Evolutionary conservation across 2,797 vertebrate genomes (phyloP), one percentile per base, ranked within the genome.

Genomic region (Xerus rutilus): DNA sequence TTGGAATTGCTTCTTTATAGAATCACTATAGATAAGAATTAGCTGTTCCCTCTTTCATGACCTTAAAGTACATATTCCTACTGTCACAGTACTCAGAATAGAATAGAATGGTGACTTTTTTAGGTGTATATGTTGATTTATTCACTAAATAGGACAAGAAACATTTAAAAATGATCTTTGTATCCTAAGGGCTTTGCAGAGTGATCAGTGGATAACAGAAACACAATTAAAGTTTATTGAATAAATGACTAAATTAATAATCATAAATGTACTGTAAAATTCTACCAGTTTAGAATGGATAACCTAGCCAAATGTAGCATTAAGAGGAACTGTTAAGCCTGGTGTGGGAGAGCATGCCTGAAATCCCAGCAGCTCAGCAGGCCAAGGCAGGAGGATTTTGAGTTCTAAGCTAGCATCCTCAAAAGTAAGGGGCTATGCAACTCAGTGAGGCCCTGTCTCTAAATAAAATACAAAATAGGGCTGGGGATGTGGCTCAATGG

Each of bases 191-290:
- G 6, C 23, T 32, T 91, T 89, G 4, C 6, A 73, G 20, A 86
- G 17, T 92, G 15, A 4, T 74, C 49, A 76, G 1, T 78, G 67
- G n/a, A 82, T 62, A 88, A 25, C 39, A 89, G 35, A 11, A 43
- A 15, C 57, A 73, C 64, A 87, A 73, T 91, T 86, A 87, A 52
- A 87, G 57, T 87, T 84, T 88, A 21, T 93, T 93, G 57, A 93
- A 59, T 77, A 65, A 86, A 70, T 89, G 35, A 95, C 79, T 93
- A 72, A 79, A 81, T 89, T 86, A 69, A 81, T 82, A 67, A 86
- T 93, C 57, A 84, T 94, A 30, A 85, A 35, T 87, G 70, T 0
- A 54, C 65, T 47, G 52, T 84, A 83, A 94, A 91, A 72, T 52
- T 32, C 30, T 93, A 11, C 45, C 52, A 85, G 52, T 64, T 62